Evolutionary conservation across 2,888 invertebrate genomes (phyloP), one percentile per base, ranked within the genome.

Genomic region (Tortrix viridana): DNA sequence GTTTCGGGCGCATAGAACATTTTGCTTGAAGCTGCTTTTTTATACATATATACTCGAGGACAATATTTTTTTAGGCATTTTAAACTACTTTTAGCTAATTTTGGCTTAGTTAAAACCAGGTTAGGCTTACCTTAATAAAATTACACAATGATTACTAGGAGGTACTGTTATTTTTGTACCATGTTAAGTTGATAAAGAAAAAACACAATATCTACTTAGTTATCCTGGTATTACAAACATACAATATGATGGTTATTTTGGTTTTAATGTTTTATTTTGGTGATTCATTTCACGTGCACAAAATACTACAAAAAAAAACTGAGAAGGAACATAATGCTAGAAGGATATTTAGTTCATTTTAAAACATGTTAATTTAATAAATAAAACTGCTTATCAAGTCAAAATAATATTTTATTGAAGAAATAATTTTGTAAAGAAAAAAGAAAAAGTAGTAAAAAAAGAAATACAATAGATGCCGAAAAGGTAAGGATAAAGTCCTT

Each of bases 331-430:
- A 12, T 32, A 32, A 32, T 12, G 12, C 32, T 12, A 12, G 32
- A 32, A 32, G 32, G 12, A 12, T 7, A 12, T 12, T 41, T 41
- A n/a, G 41, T 41, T 41, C 5, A 16, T n/a, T 5, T 41, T n/a
- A 41, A 41, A 41, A 41, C 41, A 16, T 41, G 41, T 41, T 41
- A 41, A 41, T 32, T 2, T 5, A 38, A 38, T 38, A 38, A 38
- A 41, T 41, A 41, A 41, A 41, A 41, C 41, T 41, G 41, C 41
- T 41, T 41, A 41, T 41, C 41, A 1, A 41, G 5, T 41, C n/a
- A 16, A 14, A 12, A 37, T 2, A n/a, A n/a, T 14, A 5, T 41
- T 41, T 41, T n/a, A 41, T 41, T 41, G 4, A 14, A 1, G 1
- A 38, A 41, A 16, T 0, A 41, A 41, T 5, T 6, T n/a, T 1